Evolutionary conservation across 2,113 vertebrate genomes (phyloP).

Genomic region (Pogona vitticeps): DNA sequence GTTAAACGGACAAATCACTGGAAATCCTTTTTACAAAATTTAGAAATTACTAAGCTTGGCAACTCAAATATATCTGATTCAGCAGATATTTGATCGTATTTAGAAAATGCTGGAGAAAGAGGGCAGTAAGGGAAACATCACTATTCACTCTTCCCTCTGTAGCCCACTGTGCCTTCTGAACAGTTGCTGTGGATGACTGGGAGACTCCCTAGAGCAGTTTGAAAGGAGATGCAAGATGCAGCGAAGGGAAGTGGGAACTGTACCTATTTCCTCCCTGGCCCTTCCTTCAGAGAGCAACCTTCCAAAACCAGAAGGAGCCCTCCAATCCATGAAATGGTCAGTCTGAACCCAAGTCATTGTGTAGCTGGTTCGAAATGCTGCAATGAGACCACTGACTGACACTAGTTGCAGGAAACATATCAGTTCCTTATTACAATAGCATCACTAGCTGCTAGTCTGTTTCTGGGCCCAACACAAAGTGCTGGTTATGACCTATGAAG

Average conservation of each 20-base stretch:
- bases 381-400: neutral
- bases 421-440: too few species aligned
- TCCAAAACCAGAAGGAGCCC: neutral
- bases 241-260: neutral
- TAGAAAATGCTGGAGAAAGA: neutral
- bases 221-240: neutral
- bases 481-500: too few species aligned
- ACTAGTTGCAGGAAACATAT: too few species aligned
- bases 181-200: neutral
- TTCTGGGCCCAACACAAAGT: too few species aligned
- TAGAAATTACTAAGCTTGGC: neutral
- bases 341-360: neutral
- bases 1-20: neutral
- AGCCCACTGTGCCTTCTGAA: neutral
- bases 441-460: too few species aligned
- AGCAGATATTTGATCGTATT: neutral
- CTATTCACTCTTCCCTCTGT: neutral
- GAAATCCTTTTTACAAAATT: neutral
- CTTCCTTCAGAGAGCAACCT: neutral
- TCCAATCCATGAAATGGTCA: neutral
- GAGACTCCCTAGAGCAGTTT: neutral
- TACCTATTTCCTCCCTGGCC: neutral
- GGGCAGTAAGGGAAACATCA: neutral
- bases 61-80: neutral
- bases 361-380: neutral